phyloP scores from a whole-genome alignment of 2,888 invertebrate genomes.

The Drosophila robusta region DNA sequence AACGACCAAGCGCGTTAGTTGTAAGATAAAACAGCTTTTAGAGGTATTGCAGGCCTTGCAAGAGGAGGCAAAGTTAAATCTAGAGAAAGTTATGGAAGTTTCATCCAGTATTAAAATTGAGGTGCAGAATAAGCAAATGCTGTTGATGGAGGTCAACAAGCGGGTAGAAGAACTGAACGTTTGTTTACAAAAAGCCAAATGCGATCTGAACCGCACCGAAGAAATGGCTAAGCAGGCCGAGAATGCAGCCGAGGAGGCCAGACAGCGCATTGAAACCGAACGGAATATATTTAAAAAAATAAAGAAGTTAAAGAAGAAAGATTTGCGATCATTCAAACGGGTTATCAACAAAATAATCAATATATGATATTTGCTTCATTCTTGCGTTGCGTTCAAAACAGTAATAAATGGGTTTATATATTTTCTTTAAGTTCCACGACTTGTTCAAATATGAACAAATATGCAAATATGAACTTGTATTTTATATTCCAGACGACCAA shows the following conservation, averaged over 20 bases:
- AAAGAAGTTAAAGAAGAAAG: constrained; percentile 25
- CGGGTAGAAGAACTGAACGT: constrained; percentile 11
- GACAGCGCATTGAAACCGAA: constrained; percentile 14
- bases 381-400: not conserved
- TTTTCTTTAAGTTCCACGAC: constrained; percentile 1
- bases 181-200: constrained; percentile 11
- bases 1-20: not conserved
- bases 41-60: constrained; percentile 12
- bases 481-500: too few relatives aligned
- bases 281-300: constrained; percentile 8
- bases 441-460: not conserved
- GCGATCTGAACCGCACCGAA: constrained; percentile 32
- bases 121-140: constrained; percentile 1
- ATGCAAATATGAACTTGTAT: not conserved
- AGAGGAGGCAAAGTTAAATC: not conserved
- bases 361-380: not conserved
- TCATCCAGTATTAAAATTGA: not conserved
- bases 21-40: not conserved
- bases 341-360: constrained; percentile 8
- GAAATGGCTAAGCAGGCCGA: constrained; percentile 35
- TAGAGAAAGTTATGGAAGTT: not conserved
- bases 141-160: not conserved
- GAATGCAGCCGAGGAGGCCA: constrained; percentile 41
- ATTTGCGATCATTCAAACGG: constrained; percentile 7
- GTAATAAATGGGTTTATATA: constrained; percentile 15